These are phyloP conservation scores for Catagonus wagneri DNA, from an alignment of 2,113 vertebrate species.

Conservation along the genomic window DNA sequence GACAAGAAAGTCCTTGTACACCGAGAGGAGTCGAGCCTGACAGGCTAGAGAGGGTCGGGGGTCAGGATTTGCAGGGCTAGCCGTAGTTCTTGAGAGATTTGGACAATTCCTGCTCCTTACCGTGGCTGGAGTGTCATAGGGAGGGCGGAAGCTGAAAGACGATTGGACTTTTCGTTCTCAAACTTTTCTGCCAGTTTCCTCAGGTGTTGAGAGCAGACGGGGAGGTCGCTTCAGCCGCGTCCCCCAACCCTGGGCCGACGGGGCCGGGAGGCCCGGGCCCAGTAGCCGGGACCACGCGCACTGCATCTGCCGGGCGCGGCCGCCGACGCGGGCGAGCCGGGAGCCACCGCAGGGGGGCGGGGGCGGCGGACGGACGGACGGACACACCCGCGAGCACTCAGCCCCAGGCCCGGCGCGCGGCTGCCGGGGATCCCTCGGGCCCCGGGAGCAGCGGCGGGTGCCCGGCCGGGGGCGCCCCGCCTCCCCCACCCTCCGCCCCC, in stretches of 20 bases:
- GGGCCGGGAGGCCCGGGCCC: neutral
- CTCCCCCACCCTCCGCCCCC: slow-evolving; percentile 73
- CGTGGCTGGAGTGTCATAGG: slow-evolving; percentile 27
- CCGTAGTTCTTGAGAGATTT: neutral
- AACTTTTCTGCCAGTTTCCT: slow-evolving; percentile 81
- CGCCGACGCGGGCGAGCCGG: neutral
- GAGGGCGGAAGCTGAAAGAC: slow-evolving; percentile 53
- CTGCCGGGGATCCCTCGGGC: slow-evolving; percentile 55
- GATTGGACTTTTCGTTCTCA: slow-evolving; percentile 69
- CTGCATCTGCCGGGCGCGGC: slow-evolving; percentile 47
- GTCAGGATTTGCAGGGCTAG: neutral
- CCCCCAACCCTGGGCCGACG: neutral
- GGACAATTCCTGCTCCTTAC: slow-evolving; percentile 26
- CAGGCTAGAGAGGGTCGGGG: neutral
- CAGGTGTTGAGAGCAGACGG: slow-evolving; percentile 58
- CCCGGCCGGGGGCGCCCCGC: slow-evolving; percentile 69
- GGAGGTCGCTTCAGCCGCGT: neutral
- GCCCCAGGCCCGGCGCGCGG: neutral
- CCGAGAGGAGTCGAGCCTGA: neutral
- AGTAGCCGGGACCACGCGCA: slow-evolving; percentile 14
- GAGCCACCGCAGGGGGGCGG: slow-evolving; percentile 41
- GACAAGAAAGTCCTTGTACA: neutral
- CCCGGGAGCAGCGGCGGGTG: neutral
- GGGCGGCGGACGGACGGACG: neutral
- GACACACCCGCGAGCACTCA: slow-evolving; percentile 37